Base-by-base conservation (phyloP, 1,140 invertebrate genomes). In the Aphelinus atriplicis region DNA sequence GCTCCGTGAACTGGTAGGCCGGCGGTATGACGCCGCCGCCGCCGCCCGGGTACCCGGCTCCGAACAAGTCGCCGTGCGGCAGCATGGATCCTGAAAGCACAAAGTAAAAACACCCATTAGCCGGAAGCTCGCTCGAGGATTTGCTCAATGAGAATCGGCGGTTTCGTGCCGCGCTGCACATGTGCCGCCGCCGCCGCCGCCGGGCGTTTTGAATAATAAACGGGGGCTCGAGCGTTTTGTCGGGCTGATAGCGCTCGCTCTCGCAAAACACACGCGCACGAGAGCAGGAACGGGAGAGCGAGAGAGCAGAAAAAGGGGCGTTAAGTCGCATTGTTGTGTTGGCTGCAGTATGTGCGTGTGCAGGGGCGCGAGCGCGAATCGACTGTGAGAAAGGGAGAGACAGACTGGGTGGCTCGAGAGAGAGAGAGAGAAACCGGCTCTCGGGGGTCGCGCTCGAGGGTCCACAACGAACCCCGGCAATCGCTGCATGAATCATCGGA, bases 401-500 rank as follows among this genome's bases (percentile, higher is more conserved):
- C 2, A 9, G 60, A 26, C 26, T 26, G 26, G 26, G 26, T 26
- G 26, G 42, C 3, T n/a, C 7, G 61, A 6, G 61, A 26, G 45
- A 7, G 45, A n/a, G 45, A 63, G 61, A 64, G 51, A 58, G 53
- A 58, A 58, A 64, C 46, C 53, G 45, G 61, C 53, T 63, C 7
- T 26, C 10, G 45, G 45, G 51, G 55, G 51, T 65, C 42, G 45
- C 26, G 9, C 45, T 45, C 26, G 55, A 45, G 71, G 64, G 71
- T 67, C 53, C 76, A 77, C 78, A 75, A 74, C 80, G 80, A 80
- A 79, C 84, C 82, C 82, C 80, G 80, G 79, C 81, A 80, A 82
- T 80, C 79, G 66, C 72, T 80, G 79, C 80, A 86, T 87, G 85
- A 87, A 86, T 87, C 85, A 88, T 86, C 83, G 78, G 50, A 69